Evolutionary conservation across 2,113 vertebrate genomes (phyloP).

Genomic region (Poeciliopsis retropinna): DNA sequence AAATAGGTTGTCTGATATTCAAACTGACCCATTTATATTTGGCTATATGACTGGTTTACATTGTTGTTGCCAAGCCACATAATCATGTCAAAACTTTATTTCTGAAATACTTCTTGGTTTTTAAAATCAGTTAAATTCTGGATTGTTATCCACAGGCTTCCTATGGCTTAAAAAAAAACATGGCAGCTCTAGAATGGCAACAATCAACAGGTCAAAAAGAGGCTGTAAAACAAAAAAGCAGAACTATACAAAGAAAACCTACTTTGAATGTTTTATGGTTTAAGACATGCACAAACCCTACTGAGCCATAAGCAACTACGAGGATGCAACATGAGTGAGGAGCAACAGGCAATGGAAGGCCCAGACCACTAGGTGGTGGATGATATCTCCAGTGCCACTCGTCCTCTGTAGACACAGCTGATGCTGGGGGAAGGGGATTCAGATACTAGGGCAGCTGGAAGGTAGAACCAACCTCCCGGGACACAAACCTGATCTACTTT

Average conservation of each 20-base stretch:
- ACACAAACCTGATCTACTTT: conserved; percentile 75
- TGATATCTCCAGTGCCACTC: conserved; percentile 77
- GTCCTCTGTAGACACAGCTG: conserved; percentile 56
- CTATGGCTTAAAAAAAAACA: no score
- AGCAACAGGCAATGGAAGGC: conserved; percentile 61
- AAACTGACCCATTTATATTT: neutral
- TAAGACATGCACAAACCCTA: conserved; percentile 77
- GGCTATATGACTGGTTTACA: neutral
- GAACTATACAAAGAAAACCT: conserved; percentile 58
- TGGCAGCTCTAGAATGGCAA: neutral
- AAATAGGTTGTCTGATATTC: neutral
- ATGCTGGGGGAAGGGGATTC: conserved; percentile 6
- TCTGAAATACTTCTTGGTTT: neutral
- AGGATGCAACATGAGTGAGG: conserved; percentile 49
- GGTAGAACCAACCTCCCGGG: conserved; percentile 50
- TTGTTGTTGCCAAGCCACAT: neutral
- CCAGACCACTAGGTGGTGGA: conserved; percentile 49
- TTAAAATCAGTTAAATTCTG: neutral
- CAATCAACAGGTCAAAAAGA: conserved; percentile 32
- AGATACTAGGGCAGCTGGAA: conserved; percentile 61
- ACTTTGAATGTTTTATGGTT: conserved; percentile 38
- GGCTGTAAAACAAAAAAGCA: conserved; percentile 22
- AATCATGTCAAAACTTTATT: neutral
- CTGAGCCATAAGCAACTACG: conserved; percentile 61
- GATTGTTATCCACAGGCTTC: no score